Percentiles rank a stretch among this genome's conserved stretches.
These are phyloP conservation scores for Diacarnus erythraeanus DNA, from an alignment of 37 sponge, comb jelly and placozoan genomes.

Conservation along the genomic window DNA sequence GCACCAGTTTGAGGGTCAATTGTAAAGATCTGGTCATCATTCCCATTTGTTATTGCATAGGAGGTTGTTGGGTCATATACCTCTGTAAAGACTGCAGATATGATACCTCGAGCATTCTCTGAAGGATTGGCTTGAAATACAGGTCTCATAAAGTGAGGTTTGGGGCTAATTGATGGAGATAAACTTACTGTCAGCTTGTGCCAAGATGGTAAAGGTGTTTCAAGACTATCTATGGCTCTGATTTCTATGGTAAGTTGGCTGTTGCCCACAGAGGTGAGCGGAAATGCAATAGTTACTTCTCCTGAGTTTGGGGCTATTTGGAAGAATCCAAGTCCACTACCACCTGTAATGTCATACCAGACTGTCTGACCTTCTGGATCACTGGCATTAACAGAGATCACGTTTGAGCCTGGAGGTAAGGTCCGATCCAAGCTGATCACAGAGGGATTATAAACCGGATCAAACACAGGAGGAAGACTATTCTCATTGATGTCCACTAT, in stretches of 20 bases:
- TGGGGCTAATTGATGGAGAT: background rate
- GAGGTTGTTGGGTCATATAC: slow-evolving; percentile 19
- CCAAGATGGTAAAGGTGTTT: slow-evolving; percentile 11
- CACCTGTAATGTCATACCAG: slow-evolving; percentile 52
- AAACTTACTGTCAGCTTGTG: slow-evolving; percentile 31
- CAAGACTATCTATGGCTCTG: slow-evolving; percentile 12
- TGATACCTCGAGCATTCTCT: slow-evolving; percentile 23
- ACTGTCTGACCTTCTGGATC: slow-evolving; percentile 31
- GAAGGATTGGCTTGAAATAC: slow-evolving; percentile 14
- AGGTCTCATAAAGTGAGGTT: slow-evolving; percentile 40
- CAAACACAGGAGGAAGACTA: slow-evolving; percentile 46
- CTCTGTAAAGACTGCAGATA: slow-evolving; percentile 45
- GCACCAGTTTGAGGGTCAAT: slow-evolving; percentile 50
- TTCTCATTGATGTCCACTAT: slow-evolving; percentile 52
- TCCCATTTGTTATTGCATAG: slow-evolving; percentile 40
- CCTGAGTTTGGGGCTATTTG: slow-evolving; percentile 26
- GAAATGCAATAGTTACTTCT: slow-evolving; percentile 7
- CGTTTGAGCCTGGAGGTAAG: slow-evolving; percentile 15
- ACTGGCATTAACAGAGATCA: slow-evolving; percentile 31
- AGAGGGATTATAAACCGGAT: background rate
- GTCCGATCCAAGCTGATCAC: slow-evolving; percentile 5
- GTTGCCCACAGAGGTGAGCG: slow-evolving; percentile 7
- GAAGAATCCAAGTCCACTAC: slow-evolving; percentile 67
- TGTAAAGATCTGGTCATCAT: slow-evolving; percentile 27
- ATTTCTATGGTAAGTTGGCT: slow-evolving; percentile 18